Base-by-base conservation (phyloP, 2,888 invertebrate species). In the Diadromus collaris region DNA sequence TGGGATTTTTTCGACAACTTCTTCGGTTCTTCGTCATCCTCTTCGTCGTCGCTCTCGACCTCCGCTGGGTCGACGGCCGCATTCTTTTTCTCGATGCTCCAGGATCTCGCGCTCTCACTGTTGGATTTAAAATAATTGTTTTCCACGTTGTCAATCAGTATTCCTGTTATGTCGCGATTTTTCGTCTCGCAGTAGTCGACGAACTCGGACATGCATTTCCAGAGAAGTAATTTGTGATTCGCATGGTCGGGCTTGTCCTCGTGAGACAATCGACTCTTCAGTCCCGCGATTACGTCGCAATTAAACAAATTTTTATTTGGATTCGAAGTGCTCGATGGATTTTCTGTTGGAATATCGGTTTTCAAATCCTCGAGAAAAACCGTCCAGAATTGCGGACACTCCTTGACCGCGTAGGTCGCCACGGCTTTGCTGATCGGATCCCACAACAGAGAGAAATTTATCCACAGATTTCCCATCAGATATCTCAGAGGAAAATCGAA, bases 381-480 rank as follows among this genome's bases (percentile, higher is more conserved):
- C 0, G 92, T 91, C 97, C 97, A 97, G 91, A 97, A 97, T 32
- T 93, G 91, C n/a, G 93, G 91, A 1, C 86, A 90, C 1, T 87
- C 85, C 67, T 86, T 88, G 5, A 67, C 93, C 0, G 96, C 96
- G 88, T 96, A 96, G 0, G 95, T 93, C 1, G 94, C 93, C 61
- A 98, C 94, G 51, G 97, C 92, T 86, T 95, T 94, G 19, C 93
- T 92, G 0, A 96, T 92, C 0, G 98, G 97, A 80, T 96, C 95
- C 98, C 98, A 98, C 0, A 99, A 89, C 16, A 97, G 92, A 84
- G 96, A 95, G 86, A 99, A 98, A 89, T 98, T 98, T 24, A 96
- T 92, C 89, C 96, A 96, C 64, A 98, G 91, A 77, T 94, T 93
- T 2, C 98, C 97, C 41, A 98, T 92, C 85, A 98, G 92, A 86